Conservation (phyloP, 2,113 vertebrate genomes). For the Psilopogon haemacephalus region DNA sequence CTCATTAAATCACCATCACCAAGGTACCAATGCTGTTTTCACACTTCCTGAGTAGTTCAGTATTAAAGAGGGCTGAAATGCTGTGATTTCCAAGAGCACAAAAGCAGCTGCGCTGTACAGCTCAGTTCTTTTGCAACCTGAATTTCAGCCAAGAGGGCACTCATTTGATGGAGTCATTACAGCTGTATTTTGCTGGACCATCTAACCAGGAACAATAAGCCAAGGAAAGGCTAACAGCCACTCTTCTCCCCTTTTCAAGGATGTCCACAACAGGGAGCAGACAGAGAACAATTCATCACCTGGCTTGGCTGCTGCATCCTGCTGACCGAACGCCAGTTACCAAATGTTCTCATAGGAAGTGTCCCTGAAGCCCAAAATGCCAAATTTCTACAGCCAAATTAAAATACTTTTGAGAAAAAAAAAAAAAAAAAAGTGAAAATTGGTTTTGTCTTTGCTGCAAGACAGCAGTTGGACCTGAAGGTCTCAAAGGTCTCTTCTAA, state of each 20-base stretch:
- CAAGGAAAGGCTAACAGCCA: neutral
- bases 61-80: neutral
- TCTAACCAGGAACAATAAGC: neutral
- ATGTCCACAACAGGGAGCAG: slow-evolving; percentile 21
- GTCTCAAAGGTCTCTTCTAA: too few relatives aligned
- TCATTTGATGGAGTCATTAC: neutral
- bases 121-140: neutral
- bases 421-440: neutral
- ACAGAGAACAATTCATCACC: slow-evolving; percentile 5
- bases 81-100: neutral
- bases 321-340: slow-evolving; percentile 16
- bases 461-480: neutral
- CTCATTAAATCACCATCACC: neutral
- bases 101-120: neutral
- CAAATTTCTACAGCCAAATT: slow-evolving; percentile 17
- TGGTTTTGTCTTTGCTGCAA: neutral
- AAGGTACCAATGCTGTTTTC: neutral
- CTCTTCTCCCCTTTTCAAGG: neutral
- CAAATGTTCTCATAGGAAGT: neutral
- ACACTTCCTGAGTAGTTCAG: neutral
- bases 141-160: neutral
- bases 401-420: neutral
- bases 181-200: neutral
- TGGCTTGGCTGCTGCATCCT: neutral
- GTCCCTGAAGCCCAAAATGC: slow-evolving; percentile 4